Percentiles rank a stretch among this genome's conserved stretches.
phyloP scores from a whole-genome alignment of 2,888 invertebrate species.

The Cylloceria caligata region DNA sequence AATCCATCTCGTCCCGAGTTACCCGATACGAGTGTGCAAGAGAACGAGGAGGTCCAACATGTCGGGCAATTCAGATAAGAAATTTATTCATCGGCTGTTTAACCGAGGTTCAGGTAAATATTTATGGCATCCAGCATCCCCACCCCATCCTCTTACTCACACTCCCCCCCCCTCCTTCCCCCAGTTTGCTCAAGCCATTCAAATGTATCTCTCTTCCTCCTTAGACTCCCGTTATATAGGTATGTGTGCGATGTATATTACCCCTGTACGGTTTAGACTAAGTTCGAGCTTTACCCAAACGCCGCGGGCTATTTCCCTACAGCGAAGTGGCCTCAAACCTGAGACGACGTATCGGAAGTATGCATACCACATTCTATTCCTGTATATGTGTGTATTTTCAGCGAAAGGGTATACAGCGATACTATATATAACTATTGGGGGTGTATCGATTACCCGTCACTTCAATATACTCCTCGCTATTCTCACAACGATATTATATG shows the following conservation, averaged over 20 bases:
- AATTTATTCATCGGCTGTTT: conserved; percentile 78
- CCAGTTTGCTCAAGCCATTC: conserved; percentile 42
- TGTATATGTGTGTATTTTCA: neutral
- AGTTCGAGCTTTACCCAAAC: conserved; percentile 53
- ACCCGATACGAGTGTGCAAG: conserved; percentile 7
- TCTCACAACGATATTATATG: conserved; percentile 32
- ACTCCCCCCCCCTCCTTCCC: neutral
- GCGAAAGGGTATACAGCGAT: neutral
- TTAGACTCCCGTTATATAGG: conserved; percentile 37
- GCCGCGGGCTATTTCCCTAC: conserved; percentile 62
- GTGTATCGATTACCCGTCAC: conserved; percentile 61
- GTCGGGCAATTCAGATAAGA: conserved; percentile 76
- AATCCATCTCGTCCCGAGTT: neutral
- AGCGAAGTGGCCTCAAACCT: conserved; percentile 61
- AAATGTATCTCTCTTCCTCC: conserved; percentile 34
- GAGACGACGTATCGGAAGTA: conserved; percentile 50
- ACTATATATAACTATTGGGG: conserved; percentile 34
- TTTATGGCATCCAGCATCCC: conserved; percentile 64
- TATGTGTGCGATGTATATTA: conserved; percentile 12
- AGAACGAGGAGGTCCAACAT: conserved; percentile 58
- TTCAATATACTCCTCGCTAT: conserved; percentile 44
- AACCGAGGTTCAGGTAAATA: conserved; percentile 65
- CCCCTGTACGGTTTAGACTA: conserved; percentile 41
- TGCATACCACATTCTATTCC: conserved; percentile 21
- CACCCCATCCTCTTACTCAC: conserved; percentile 15